Percentiles rank a stretch among this genome's conserved stretches.
phyloP scores from a whole-genome alignment of 2,888 invertebrate species.

The Hirtodrosophila trivittata region DNA sequence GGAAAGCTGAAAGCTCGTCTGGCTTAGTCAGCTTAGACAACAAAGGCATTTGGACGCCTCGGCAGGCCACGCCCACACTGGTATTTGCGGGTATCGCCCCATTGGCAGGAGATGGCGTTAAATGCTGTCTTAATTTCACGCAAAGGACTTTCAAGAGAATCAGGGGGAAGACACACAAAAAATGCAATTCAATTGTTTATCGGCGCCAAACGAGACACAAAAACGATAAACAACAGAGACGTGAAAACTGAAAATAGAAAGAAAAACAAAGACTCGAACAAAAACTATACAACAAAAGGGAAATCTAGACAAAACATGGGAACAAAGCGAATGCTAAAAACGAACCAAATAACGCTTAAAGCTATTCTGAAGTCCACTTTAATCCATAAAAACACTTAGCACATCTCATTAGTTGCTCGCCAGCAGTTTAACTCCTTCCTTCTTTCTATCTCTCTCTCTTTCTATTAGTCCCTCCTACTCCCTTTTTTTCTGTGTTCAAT shows the following conservation, averaged over 20 bases:
- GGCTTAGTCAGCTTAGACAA: constrained; percentile 54
- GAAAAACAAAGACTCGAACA: constrained; percentile 6
- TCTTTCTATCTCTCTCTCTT: constrained; percentile 1
- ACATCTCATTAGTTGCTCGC: constrained; percentile 1
- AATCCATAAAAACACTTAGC: constrained; percentile 8
- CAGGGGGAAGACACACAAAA: constrained; percentile 29
- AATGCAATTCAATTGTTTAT: constrained; percentile 64
- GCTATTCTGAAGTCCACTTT: constrained; percentile 24
- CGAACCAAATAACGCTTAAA: constrained; percentile 20
- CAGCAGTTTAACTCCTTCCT: constrained; percentile 4
- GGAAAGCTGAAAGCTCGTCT: constrained; percentile 12
- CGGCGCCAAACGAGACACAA: constrained; percentile 41
- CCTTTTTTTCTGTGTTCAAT: too few relatives aligned
- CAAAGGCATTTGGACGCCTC: constrained; percentile 24
- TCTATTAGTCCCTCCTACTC: background rate
- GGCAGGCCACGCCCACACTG: constrained; percentile 27
- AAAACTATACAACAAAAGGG: constrained; percentile 27
- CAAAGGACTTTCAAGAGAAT: constrained; percentile 52
- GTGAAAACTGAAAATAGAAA: background rate
- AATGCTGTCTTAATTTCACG: constrained; percentile 64
- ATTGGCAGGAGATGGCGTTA: constrained; percentile 43
- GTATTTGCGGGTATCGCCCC: constrained; percentile 3
- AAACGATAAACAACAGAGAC: constrained; percentile 7
- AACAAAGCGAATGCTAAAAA: constrained; percentile 15
- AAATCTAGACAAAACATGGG: constrained; percentile 11